Percentiles rank a stretch among this genome's conserved stretches.
Conservation (phyloP, 2,888 invertebrate genomes). For the Enchytraeus crypticus region DNA sequence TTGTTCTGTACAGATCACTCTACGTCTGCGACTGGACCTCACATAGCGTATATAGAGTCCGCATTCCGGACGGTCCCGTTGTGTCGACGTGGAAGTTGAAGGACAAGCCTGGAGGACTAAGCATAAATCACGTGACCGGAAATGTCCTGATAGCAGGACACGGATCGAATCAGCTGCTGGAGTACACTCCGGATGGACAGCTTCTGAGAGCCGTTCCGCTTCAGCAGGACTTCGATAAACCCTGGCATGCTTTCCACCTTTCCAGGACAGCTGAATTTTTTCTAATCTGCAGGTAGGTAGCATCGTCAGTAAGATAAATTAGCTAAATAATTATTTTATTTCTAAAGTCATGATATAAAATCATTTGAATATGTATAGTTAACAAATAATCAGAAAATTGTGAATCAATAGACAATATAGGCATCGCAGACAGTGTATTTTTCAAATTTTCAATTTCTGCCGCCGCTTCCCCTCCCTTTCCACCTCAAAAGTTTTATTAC, state of each 20-base stretch:
- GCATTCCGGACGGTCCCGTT: neutral
- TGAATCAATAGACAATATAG: no score
- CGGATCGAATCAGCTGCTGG: neutral
- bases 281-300: neutral
- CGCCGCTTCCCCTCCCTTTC: no score
- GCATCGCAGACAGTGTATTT: no score
- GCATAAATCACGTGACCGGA: neutral
- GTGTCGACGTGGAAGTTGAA: neutral
- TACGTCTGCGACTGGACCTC: conserved; percentile 9
- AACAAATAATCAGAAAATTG: no score
- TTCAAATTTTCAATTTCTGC: no score
- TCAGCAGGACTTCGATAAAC: conserved; percentile 6
- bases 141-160: conserved; percentile 2
- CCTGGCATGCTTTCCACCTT: conserved; percentile 4
- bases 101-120: conserved; percentile 1
- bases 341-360: no score
- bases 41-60: neutral
- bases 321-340: no score
- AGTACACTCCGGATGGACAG: conserved; percentile 2
- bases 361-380: no score
- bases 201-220: neutral
- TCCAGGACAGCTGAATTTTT: neutral
- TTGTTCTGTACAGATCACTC: neutral
- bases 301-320: no score
- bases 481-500: no score